Base-by-base conservation (phyloP, 2,113 vertebrate genomes). In the Empidonax traillii region DNA sequence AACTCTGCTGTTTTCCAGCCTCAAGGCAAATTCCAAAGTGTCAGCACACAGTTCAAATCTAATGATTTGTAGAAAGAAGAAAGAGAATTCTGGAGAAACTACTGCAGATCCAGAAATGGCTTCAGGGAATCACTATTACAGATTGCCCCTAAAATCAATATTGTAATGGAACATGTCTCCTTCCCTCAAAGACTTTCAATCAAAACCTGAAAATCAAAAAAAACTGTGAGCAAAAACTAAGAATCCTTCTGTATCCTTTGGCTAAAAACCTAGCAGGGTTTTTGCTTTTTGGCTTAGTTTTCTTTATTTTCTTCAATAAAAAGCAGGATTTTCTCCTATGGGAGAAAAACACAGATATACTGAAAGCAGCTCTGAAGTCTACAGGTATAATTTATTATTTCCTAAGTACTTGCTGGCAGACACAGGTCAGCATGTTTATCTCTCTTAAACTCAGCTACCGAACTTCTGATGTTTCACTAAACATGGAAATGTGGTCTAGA, bases 181-280 rank as follows among this genome's bases (percentile, higher is more conserved):
- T 92, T 93, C 67, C 39, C 46, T 80, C 82, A 88, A 73, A 85
- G 71, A 90, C 87, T 93, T 94, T 90, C 78, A 69, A 69, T 90
- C 67, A 90, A 86, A 93, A 83, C 41, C 46, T 90, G 33, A 90
- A 94, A 87, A 65, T 13, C 15, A 90, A 93, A 96, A 96, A 83
- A 65, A 46, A 90, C 5, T 79, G 61, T 68, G 37, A 91, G 61
- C 47, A 92, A 92, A 94, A 72, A 17, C 53, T 16, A 82, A 82
- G 66, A 82, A 71, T 77, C 8, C 55, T 56, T 87, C 62, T 72
- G 23, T 10, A 87, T 14, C 74, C 25, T 72, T 87, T 37, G 44
- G 44, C 33, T 24, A 90, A 92, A 93, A 84, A 37, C 2, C 4
- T 87, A 65, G 14, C 43, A 84, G 35, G 5, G 13, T 8, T 92